Evolutionary conservation across 1,140 invertebrate genomes (phyloP), one percentile per base, ranked within the genome.

Genomic region (Drosophila tristis): DNA sequence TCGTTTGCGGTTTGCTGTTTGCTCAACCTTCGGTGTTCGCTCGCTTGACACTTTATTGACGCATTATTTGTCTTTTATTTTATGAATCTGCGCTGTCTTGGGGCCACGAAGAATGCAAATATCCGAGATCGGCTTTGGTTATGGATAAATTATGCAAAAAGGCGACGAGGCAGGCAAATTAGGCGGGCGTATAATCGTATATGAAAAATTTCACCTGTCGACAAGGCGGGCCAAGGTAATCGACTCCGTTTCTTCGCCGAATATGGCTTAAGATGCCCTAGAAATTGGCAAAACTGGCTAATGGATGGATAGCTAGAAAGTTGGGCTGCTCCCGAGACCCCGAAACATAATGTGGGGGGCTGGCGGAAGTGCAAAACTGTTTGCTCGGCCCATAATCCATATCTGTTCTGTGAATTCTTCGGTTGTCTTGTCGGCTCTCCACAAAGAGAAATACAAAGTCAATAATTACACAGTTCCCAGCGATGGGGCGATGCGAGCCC

Each of bases 131-230:
- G 50, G n/a, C 42, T 25, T 56, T 49, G 76, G 73, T 73, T 80
- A 80, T 84, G 57, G 43, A 56, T 63, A 86, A 81, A 72, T 75
- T 86, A 86, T 86, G 82, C 82, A 78, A 50, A 86, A 74, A 53
- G 49, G 61, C 50, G 35, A 51, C 68, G 5, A 65, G 26, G 51
- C 59, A 76, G 60, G 56, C 71, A 78, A 84, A 84, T 84, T 71
- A 78, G 80, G 80, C 76, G 72, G 74, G 61, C 63, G 74, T 71
- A 62, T 50, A 63, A 3, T 35, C 9, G 31, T 4, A 13, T 39
- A 13, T 39, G 35, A 62, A 65, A 85, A 84, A 85, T 85, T 85
- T 85, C 81, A 85, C 81, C 82, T 85, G 80, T 51, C 63, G 65
- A 66, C 71, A 79, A 72, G 55, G 59, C 80, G 48, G 54, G 51